Conservation (phyloP, 1,140 invertebrate species). For the Galendromus occidentalis region DNA sequence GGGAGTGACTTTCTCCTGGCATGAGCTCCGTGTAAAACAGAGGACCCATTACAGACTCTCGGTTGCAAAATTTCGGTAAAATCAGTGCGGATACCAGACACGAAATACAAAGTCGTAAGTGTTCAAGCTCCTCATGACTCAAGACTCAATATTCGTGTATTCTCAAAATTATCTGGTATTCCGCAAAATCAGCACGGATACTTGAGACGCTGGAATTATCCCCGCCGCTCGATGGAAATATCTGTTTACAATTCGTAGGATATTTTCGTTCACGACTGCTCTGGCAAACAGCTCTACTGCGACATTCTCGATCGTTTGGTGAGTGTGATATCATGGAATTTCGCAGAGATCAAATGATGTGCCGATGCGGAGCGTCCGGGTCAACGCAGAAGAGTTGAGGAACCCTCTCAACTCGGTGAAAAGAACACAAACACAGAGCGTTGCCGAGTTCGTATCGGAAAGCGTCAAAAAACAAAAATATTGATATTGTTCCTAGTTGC, state of each 20-base stretch:
- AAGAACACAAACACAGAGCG: too few species aligned
- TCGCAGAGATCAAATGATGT: too few species aligned
- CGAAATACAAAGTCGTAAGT: conserved; percentile 7
- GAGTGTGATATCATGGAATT: neutral
- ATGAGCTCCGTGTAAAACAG: too few species aligned
- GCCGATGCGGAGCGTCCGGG: too few species aligned
- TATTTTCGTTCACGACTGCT: conserved; percentile 3
- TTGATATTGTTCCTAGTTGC: too few species aligned
- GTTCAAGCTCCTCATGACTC: neutral
- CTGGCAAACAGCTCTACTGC: neutral
- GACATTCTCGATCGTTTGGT: neutral
- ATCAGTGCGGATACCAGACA: neutral
- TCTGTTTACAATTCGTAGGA: neutral
- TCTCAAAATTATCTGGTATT: neutral
- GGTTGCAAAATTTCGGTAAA: neutral
- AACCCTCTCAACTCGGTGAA: too few species aligned
- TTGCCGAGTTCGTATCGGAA: neutral
- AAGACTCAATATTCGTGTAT: neutral
- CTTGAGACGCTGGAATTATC: too few species aligned
- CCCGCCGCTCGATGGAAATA: neutral
- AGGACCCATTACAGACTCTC: neutral
- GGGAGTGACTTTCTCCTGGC: too few species aligned
- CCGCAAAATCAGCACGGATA: too few species aligned
- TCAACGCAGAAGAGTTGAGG: too few species aligned
- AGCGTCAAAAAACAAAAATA: neutral